These are phyloP conservation scores for Nothura maculosa DNA, from an alignment of 2,797 vertebrate genomes.

Conservation along the genomic window DNA sequence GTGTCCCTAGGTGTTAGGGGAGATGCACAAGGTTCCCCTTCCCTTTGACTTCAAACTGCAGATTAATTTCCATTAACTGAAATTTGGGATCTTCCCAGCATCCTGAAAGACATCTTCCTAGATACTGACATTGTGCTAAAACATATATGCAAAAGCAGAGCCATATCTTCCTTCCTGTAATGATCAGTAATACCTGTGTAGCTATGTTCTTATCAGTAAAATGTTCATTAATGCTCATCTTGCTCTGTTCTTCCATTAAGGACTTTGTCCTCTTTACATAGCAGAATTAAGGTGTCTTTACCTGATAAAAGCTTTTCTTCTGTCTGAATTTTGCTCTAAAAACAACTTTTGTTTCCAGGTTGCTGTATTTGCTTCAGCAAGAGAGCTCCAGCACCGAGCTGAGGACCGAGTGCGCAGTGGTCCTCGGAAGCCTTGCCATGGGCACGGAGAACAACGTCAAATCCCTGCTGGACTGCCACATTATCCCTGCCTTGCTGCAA, in stretches of 20 bases:
- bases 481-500: slow-evolving; percentile 98
- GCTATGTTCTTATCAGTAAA: not conserved
- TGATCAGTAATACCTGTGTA: not conserved
- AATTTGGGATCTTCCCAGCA: not conserved
- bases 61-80: not conserved
- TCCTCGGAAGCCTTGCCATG: slow-evolving; percentile 98
- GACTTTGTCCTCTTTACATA: not conserved
- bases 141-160: not conserved
- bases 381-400: slow-evolving; percentile 92
- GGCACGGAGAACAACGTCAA: slow-evolving; percentile 99
- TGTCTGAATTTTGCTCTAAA: not conserved
- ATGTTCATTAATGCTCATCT: not conserved
- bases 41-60: not conserved
- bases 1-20: not conserved
- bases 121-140: not conserved
- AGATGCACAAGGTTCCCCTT: not conserved
- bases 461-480: slow-evolving; percentile 98
- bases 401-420: slow-evolving; percentile 95
- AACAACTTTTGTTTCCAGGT: slow-evolving; percentile 80
- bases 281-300: not conserved
- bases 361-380: slow-evolving; percentile 98
- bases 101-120: not conserved
- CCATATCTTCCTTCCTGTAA: not conserved
- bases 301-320: not conserved
- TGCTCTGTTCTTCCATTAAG: not conserved